A percentile compares a stretch with the other conserved stretches of the same genome.
Evolutionary conservation across 2,113 vertebrate genomes (phyloP).

Genomic region (Mus spicilegus): DNA sequence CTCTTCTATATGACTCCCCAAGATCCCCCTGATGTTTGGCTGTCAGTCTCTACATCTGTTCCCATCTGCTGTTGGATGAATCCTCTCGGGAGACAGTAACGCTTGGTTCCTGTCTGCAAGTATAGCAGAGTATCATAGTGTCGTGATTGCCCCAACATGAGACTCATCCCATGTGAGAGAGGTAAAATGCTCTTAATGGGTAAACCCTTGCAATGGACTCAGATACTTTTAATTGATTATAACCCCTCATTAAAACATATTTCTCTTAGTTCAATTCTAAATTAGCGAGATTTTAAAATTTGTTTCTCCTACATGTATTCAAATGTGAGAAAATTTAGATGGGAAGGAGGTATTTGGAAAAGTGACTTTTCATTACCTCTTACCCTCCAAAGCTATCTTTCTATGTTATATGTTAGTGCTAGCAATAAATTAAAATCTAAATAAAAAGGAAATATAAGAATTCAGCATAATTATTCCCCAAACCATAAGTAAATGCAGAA

Average conservation of each 20-base stretch:
- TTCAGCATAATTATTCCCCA: background rate
- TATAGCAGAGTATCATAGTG: too few species aligned
- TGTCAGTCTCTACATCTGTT: too few species aligned
- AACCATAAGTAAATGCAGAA: constrained; percentile 7
- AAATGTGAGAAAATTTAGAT: background rate
- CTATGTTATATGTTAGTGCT: background rate
- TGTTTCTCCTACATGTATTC: constrained; percentile 18
- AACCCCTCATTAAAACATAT: constrained; percentile 15
- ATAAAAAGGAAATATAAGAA: constrained; percentile 8
- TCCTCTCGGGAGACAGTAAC: too few species aligned
- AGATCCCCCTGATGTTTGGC: too few species aligned
- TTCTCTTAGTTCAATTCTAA: background rate
- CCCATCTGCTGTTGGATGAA: too few species aligned
- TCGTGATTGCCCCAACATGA: too few species aligned
- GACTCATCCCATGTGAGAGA: too few species aligned
- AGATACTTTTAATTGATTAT: constrained; percentile 1
- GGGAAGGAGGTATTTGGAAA: background rate
- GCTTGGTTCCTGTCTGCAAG: too few species aligned
- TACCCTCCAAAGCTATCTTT: background rate
- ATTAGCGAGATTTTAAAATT: background rate
- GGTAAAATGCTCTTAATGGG: background rate
- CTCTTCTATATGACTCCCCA: too few species aligned
- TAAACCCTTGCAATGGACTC: background rate
- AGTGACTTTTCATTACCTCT: background rate
- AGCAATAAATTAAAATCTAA: constrained; percentile 14